Evolutionary conservation across 2,797 vertebrate genomes (phyloP).

Genomic region (Pogonophryne albipinna): DNA sequence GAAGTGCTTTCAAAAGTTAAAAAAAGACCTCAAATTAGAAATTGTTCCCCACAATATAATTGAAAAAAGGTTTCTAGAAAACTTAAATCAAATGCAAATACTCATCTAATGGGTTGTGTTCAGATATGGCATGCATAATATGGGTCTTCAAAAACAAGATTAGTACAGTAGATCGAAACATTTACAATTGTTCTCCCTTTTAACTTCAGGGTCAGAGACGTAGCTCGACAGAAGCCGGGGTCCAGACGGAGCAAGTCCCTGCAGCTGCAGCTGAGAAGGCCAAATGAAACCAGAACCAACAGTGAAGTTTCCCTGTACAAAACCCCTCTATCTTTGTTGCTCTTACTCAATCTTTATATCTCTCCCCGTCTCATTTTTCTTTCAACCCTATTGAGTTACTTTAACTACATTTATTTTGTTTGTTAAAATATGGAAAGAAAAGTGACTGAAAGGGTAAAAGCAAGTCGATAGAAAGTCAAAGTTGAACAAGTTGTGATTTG

Average conservation of each 20-base stretch:
- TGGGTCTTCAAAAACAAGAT: not conserved
- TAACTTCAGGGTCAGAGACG: conserved; percentile 90
- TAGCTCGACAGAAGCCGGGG: conserved; percentile 89
- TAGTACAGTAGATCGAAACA: not conserved
- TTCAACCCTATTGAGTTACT: conserved; percentile 29
- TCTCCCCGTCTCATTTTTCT: conserved; percentile 27
- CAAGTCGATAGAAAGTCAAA: conserved; percentile 48
- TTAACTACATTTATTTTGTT: conserved; percentile 42
- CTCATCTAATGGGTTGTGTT: not conserved
- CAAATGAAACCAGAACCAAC: conserved; percentile 86
- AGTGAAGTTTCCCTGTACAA: conserved; percentile 64
- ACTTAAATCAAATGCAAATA: not conserved
- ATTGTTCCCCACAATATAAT: not conserved
- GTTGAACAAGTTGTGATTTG: conserved; percentile 34
- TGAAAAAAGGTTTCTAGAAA: not conserved
- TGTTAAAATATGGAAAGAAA: conserved; percentile 41
- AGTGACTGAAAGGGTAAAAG: conserved; percentile 41
- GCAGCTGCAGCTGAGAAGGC: conserved; percentile 89
- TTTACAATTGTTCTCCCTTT: not conserved
- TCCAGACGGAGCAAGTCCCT: conserved; percentile 91
- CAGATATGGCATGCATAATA: not conserved
- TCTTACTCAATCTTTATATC: conserved; percentile 29
- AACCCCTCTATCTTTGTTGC: conserved; percentile 22
- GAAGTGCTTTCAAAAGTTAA: not conserved
- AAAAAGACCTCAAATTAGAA: conserved; percentile 1